A percentile compares a stretch with the other conserved stretches of the same genome.
These are phyloP conservation scores for Pseudocheirus occidentalis DNA, from an alignment of 2,797 vertebrate genomes.

Conservation along the genomic window DNA sequence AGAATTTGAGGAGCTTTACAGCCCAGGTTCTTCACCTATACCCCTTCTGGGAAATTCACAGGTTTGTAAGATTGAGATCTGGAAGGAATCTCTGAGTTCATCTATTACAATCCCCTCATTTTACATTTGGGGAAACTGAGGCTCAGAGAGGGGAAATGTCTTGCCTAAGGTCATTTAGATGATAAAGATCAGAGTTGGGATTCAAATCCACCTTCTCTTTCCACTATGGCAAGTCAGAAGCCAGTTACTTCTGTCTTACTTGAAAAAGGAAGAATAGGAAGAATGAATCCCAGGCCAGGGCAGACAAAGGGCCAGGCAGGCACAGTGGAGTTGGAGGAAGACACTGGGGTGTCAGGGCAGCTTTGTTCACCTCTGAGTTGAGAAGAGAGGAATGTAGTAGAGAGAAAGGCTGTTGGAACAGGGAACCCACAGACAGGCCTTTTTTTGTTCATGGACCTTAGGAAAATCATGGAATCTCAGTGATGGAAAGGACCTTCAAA, in stretches of 20 bases:
- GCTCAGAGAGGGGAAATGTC: neutral
- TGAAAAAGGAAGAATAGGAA: neutral
- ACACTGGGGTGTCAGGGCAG: neutral
- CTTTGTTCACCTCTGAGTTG: neutral
- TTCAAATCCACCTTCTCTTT: neutral
- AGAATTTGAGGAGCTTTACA: constrained; percentile 49
- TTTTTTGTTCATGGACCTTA: neutral
- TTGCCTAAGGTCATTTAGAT: neutral
- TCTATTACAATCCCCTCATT: neutral
- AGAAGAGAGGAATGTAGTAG: neutral
- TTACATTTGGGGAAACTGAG: constrained; percentile 51
- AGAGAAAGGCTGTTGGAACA: neutral
- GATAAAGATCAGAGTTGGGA: neutral
- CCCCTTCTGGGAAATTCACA: constrained; percentile 6
- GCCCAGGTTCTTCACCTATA: constrained; percentile 5
- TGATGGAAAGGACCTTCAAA: neutral
- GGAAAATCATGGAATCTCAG: neutral
- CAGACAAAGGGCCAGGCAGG: neutral
- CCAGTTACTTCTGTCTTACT: neutral
- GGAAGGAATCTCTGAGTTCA: neutral
- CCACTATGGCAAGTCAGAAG: neutral
- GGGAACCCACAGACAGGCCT: neutral
- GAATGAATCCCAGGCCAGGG: neutral
- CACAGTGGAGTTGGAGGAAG: neutral
- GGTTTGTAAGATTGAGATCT: neutral